Percentiles rank a stretch among this genome's conserved stretches.
Evolutionary conservation across 2,797 vertebrate genomes (phyloP).

Genomic region (Petrocephalus sullivani): DNA sequence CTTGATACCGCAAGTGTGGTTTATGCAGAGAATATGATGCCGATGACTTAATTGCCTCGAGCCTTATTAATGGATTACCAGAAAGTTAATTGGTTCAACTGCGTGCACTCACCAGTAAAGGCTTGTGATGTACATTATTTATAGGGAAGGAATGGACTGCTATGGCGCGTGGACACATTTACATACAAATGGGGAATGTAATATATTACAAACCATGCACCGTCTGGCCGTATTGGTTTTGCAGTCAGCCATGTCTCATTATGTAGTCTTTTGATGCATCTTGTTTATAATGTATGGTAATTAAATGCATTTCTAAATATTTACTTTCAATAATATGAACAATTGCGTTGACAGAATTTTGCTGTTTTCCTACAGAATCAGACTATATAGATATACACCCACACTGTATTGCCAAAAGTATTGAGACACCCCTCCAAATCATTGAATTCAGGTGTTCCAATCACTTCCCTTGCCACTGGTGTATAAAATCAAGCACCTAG

Average conservation of each 20-base stretch:
- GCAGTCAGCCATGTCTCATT: not conserved
- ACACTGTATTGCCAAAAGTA: too few species aligned
- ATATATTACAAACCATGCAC: constrained; percentile 23
- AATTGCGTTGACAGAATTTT: not conserved
- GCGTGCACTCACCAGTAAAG: not conserved
- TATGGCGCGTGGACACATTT: constrained; percentile 28
- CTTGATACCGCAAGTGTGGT: not conserved
- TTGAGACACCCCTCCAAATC: too few species aligned
- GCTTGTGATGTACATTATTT: constrained; percentile 19
- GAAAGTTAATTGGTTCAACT: not conserved
- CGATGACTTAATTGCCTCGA: not conserved
- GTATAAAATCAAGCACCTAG: too few species aligned
- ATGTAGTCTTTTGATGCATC: not conserved
- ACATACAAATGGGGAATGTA: constrained; percentile 28
- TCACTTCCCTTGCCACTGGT: too few species aligned
- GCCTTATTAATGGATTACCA: not conserved
- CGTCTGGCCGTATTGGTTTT: not conserved
- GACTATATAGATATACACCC: not conserved
- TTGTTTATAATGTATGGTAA: not conserved
- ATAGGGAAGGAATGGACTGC: constrained; percentile 3
- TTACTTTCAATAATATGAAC: not conserved
- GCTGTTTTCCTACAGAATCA: not conserved
- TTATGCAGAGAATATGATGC: not conserved
- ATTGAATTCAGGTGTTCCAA: too few species aligned
- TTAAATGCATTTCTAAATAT: not conserved